A percentile compares a stretch with the other conserved stretches of the same genome.
phyloP scores from a whole-genome alignment of 2,797 vertebrate species.

The Mionectes olivaceus region DNA sequence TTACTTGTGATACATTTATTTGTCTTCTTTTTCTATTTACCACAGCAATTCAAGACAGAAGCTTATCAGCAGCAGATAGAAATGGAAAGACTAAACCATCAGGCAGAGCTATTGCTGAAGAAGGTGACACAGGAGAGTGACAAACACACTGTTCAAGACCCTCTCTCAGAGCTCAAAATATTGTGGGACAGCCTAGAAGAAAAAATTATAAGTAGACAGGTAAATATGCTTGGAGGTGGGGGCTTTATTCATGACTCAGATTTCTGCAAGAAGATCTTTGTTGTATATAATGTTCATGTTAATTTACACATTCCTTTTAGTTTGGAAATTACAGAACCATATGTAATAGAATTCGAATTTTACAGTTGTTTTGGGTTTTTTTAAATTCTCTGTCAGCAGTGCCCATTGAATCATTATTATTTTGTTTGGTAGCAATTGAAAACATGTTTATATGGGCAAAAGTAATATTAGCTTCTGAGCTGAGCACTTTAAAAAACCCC shows the following conservation, averaged over 20 bases:
- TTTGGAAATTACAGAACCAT: neutral
- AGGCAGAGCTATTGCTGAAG: slow-evolving; percentile 92
- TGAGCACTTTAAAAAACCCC: neutral
- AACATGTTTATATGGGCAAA: neutral
- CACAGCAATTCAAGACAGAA: slow-evolving; percentile 94
- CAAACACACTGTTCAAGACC: slow-evolving; percentile 90
- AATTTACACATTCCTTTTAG: neutral
- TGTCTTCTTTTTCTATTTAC: neutral
- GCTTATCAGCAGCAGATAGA: slow-evolving; percentile 98
- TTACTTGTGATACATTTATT: neutral
- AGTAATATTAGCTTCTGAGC: neutral
- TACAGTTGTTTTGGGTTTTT: neutral
- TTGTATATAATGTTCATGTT: neutral
- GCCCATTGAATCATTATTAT: neutral
- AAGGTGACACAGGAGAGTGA: slow-evolving; percentile 90
- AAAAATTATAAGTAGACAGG: slow-evolving; percentile 94
- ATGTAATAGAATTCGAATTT: neutral
- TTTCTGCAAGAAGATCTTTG: neutral
- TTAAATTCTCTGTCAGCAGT: neutral
- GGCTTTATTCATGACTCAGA: neutral
- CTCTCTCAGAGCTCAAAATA: slow-evolving; percentile 91
- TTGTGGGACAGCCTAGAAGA: slow-evolving; percentile 93
- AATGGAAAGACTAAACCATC: slow-evolving; percentile 96
- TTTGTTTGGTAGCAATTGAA: neutral
- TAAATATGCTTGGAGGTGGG: slow-evolving; percentile 49